Evolutionary conservation across 1,140 invertebrate species (phyloP), one percentile per base, ranked within the genome.

Genomic region (Lanistes nyassanus): DNA sequence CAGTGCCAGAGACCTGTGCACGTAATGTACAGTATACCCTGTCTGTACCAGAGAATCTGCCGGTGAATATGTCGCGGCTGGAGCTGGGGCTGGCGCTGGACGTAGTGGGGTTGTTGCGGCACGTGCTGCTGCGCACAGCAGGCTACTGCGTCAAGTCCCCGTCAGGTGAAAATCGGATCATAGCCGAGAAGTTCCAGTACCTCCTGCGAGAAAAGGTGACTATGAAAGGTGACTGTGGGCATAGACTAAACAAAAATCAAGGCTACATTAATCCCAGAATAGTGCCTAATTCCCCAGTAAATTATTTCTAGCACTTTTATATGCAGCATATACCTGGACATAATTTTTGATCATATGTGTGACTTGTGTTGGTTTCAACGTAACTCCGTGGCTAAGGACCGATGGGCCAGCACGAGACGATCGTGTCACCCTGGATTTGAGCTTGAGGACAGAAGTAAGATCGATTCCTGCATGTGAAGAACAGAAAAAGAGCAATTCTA

Each of bases 61-160:
- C 67, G 23, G 26, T 31, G 23, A 77, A 77, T 36, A 69, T 80
- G 34, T 81, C 84, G 1, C 75, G 84, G 9, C 71, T 85, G 36
- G 76, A 83, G n/a, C 78, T 82, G 13, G 84, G 78, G 0, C 21
- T 82, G 55, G 79, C 81, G 39, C 74, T 81, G n/a, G 84, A 85
- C 55, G 81, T 83, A n/a, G 81, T 85, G 2, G 80, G 80, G 16
- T 74, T 85, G 4, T 36, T 84, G 34, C 75, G 75, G 21, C 81
- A 85, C 72, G 76, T 80, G 51, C 51, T 84, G 37, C 65, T 53
- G 29, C 62, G 55, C 0, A 72, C 73, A 23, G 73, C 76, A 0
- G 34, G 67, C 36, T 66, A 80, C 66, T 82, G 83, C 55, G 71
- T n/a, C 21, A 72, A 21, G 0, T 65, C 71, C 51, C 75, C 78